Percentiles rank a stretch among this genome's conserved stretches.
phyloP scores from a whole-genome alignment of 2,113 vertebrate species.

The Myanophis thanlyinensis region DNA sequence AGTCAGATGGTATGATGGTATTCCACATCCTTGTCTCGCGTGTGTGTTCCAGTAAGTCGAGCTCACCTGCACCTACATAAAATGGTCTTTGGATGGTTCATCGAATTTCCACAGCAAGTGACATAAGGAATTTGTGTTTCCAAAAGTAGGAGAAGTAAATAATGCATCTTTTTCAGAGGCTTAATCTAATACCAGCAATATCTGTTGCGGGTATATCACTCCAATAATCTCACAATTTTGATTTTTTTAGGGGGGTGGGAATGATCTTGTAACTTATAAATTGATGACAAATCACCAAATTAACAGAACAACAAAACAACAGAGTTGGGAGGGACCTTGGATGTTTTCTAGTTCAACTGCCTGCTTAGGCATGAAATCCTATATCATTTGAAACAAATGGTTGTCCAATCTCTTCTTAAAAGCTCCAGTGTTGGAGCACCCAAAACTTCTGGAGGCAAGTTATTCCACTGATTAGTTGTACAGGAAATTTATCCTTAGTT shows the following conservation, averaged over 20 bases:
- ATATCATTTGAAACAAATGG: background rate
- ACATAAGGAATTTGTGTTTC: background rate
- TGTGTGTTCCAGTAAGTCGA: no score
- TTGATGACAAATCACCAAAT: background rate
- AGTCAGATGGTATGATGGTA: no score
- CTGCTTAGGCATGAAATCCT: background rate
- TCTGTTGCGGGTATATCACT: background rate
- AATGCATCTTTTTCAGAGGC: background rate
- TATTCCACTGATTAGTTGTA: background rate
- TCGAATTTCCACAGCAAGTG: no score
- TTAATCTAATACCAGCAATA: background rate
- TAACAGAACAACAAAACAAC: background rate
- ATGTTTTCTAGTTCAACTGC: no score
- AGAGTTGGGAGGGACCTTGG: background rate
- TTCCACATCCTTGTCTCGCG: no score
- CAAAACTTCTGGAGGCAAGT: background rate
- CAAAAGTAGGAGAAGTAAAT: background rate
- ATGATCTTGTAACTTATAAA: background rate
- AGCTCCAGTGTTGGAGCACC: background rate
- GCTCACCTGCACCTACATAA: no score
- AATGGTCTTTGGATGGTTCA: no score
- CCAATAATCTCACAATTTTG: background rate
- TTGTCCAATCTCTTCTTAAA: background rate
- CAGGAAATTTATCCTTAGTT: background rate
- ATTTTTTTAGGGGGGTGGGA: background rate